A percentile compares a stretch with the other conserved stretches of the same genome.
These are phyloP conservation scores for Novumbra hubbsi DNA, from an alignment of 2,797 vertebrate species.

Conservation along the genomic window DNA sequence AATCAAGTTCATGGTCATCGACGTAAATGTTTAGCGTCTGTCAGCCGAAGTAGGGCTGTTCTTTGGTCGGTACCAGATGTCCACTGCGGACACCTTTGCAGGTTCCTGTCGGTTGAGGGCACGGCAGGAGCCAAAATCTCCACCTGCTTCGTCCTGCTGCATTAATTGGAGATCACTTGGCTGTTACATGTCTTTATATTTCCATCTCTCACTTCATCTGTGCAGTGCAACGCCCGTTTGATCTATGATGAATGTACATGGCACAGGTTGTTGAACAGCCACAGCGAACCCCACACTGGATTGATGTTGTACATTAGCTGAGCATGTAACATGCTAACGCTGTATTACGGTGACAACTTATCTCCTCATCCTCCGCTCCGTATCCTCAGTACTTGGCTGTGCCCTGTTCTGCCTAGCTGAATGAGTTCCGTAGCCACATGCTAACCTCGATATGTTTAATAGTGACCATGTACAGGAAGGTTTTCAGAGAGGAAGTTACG, in stretches of 20 bases:
- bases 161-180: slow-evolving; percentile 15
- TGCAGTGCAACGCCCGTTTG: slow-evolving; percentile 28
- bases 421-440: slow-evolving; percentile 47
- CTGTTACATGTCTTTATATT: slow-evolving; percentile 2
- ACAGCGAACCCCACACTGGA: too few species aligned
- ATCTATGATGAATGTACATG: slow-evolving; percentile 61
- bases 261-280: slow-evolving; percentile 33
- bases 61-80: not conserved
- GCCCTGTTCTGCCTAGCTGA: slow-evolving; percentile 34
- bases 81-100: not conserved
- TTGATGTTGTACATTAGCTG: too few species aligned
- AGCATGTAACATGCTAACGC: too few species aligned
- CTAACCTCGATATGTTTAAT: slow-evolving; percentile 52
- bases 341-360: not conserved
- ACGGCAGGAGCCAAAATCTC: slow-evolving; percentile 7
- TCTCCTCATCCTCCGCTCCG: slow-evolving; percentile 8
- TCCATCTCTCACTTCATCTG: slow-evolving; percentile 10
- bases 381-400: slow-evolving; percentile 24
- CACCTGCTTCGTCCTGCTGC: not conserved
- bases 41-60: not conserved
- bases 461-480: slow-evolving; percentile 49
- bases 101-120: not conserved
- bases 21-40: not conserved
- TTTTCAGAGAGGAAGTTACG: slow-evolving; percentile 46
- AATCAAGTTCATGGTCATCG: not conserved